Conservation (phyloP, 2,888 invertebrate species). For the Dynastes hyllus region DNA sequence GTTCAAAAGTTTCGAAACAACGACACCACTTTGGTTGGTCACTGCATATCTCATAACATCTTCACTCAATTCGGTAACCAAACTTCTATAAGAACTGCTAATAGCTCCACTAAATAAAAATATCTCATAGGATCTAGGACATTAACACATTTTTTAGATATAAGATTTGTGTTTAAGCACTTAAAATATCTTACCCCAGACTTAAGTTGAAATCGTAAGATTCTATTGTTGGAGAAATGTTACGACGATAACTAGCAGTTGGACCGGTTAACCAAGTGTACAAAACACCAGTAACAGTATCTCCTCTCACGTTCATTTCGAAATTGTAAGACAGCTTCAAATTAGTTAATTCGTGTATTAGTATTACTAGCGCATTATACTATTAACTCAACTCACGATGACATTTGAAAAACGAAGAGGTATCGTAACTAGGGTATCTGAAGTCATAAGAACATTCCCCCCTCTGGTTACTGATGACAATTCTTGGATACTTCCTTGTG, state of each 20-base stretch:
- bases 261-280: neutral
- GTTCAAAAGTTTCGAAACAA: neutral
- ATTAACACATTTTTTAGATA: neutral
- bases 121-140: neutral
- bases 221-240: neutral
- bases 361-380: neutral
- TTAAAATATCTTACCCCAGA: constrained; percentile 3
- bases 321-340: constrained; percentile 1
- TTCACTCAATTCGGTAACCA: neutral
- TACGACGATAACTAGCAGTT: neutral
- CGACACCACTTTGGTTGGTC: neutral
- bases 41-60: neutral
- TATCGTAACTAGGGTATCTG: neutral
- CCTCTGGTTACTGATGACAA: constrained; percentile 6
- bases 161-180: neutral
- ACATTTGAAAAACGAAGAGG: constrained; percentile 4
- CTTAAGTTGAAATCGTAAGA: neutral
- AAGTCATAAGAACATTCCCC: neutral
- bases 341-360: neutral
- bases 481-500: constrained; percentile 13
- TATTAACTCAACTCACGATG: constrained; percentile 12
- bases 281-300: constrained; percentile 9
- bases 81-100: neutral
- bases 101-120: neutral
- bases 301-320: constrained; percentile 26